Percentiles rank a stretch among this genome's conserved stretches.
These are phyloP conservation scores for Charaxes varanes DNA, from an alignment of 1,140 invertebrate species.

Conservation along the genomic window DNA sequence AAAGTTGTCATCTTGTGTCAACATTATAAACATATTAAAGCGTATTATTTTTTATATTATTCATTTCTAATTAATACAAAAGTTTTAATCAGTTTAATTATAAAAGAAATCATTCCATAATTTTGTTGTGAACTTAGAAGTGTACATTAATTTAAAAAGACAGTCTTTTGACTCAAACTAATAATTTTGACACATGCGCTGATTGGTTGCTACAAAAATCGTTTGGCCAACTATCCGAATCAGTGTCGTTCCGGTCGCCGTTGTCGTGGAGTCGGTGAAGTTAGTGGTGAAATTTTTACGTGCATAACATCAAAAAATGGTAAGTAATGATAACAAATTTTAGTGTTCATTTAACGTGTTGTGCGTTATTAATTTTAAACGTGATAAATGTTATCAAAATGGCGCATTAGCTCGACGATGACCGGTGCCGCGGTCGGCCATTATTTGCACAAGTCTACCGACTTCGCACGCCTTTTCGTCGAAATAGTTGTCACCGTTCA, in stretches of 20 bases:
- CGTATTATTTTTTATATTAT: constrained; percentile 4
- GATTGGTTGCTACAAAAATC: constrained; percentile 53
- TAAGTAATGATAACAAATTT: constrained; percentile 62
- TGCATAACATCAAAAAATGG: constrained; percentile 72
- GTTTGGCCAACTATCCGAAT: constrained; percentile 61
- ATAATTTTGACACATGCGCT: constrained; percentile 69
- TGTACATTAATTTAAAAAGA: constrained; percentile 25
- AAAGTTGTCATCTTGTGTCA: constrained; percentile 47
- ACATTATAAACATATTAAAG: constrained; percentile 16
- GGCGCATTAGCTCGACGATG: constrained; percentile 33
- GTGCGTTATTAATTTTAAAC: constrained; percentile 32
- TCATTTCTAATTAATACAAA: constrained; percentile 1
- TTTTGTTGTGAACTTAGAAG: constrained; percentile 7
- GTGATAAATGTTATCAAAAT: constrained; percentile 23
- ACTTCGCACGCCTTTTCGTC: constrained; percentile 65
- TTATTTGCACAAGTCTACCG: constrained; percentile 60
- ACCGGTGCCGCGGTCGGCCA: constrained; percentile 65
- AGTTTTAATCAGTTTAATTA: constrained; percentile 1
- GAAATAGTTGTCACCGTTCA: constrained; percentile 67
- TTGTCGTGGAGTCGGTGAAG: constrained; percentile 68
- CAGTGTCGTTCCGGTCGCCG: constrained; percentile 71
- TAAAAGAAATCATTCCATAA: constrained; percentile 12
- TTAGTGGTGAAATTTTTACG: constrained; percentile 71
- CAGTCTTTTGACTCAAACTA: constrained; percentile 40
- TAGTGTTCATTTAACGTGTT: constrained; percentile 43